Conservation (phyloP, 2,113 vertebrate genomes). For the Verasper variegatus region DNA sequence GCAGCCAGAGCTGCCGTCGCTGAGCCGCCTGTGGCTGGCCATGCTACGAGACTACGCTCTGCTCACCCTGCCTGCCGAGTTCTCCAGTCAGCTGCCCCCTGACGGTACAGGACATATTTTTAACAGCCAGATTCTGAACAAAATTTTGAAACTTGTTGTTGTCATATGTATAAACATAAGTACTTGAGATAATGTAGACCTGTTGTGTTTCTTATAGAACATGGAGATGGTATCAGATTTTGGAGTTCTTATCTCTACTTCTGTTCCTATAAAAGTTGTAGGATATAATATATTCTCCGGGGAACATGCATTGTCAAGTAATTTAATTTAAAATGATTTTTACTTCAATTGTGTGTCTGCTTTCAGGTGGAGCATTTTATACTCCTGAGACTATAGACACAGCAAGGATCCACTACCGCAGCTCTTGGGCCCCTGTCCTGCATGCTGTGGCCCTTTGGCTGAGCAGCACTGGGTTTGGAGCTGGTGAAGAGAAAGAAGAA, state of each 20-base stretch:
- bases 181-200: no score
- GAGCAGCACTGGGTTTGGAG: slow-evolving; percentile 89
- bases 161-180: not conserved
- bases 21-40: slow-evolving; percentile 96
- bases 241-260: not conserved
- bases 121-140: not conserved
- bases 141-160: not conserved
- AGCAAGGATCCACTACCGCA: slow-evolving; percentile 94
- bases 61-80: slow-evolving; percentile 94
- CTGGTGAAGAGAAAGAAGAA: slow-evolving; percentile 81
- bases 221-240: not conserved
- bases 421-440: slow-evolving; percentile 95
- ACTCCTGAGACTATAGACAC: slow-evolving; percentile 99
- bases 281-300: not conserved
- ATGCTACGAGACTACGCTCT: slow-evolving; percentile 95
- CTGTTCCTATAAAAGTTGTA: not conserved
- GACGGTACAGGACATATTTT: slow-evolving; percentile 84
- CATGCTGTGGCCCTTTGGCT: slow-evolving; percentile 96
- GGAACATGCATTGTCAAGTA: not conserved
- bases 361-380: slow-evolving; percentile 95
- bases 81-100: slow-evolving; percentile 97
- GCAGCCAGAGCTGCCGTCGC: slow-evolving; percentile 92
- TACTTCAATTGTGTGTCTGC: not conserved
- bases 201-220: not conserved
- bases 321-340: not conserved